Percentiles rank a stretch among this genome's conserved stretches.
These are phyloP conservation scores for Campylomormyrus numenius DNA, from an alignment of 2,113 vertebrate genomes.

Conservation along the genomic window DNA sequence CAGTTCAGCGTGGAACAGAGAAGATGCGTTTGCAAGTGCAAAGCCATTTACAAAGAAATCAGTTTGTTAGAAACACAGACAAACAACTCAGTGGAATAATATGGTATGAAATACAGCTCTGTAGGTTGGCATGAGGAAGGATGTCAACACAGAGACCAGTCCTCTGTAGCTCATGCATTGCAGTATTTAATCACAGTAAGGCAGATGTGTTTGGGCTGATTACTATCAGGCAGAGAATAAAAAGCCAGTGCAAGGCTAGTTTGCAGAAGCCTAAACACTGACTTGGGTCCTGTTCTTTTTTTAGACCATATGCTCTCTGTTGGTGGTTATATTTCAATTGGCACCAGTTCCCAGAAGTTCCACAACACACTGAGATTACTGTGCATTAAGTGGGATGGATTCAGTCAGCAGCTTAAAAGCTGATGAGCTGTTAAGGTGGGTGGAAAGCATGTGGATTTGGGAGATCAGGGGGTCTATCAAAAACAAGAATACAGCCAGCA, in stretches of 20 bases:
- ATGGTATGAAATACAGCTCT: background rate
- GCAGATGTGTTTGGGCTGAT: background rate
- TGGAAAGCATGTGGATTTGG: background rate
- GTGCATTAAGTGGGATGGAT: background rate
- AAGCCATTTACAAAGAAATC: background rate
- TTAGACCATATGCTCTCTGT: background rate
- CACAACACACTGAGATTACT: background rate
- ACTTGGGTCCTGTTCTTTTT: background rate
- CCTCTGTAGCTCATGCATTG: background rate
- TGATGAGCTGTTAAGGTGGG: background rate
- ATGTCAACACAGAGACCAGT: background rate
- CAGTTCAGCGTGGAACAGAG: background rate
- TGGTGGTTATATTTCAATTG: background rate
- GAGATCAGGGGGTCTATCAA: background rate
- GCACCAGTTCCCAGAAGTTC: background rate
- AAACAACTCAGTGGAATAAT: background rate
- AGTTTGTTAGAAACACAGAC: background rate
- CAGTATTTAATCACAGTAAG: background rate
- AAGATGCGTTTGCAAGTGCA: background rate
- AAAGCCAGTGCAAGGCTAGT: background rate
- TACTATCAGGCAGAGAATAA: background rate
- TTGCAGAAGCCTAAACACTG: background rate
- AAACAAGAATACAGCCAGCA: background rate
- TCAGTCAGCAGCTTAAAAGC: background rate
- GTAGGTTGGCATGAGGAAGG: background rate